Percentiles rank a stretch among this genome's conserved stretches.
Conservation (phyloP, 2,113 vertebrate genomes). For the Trachemys scripta region DNA sequence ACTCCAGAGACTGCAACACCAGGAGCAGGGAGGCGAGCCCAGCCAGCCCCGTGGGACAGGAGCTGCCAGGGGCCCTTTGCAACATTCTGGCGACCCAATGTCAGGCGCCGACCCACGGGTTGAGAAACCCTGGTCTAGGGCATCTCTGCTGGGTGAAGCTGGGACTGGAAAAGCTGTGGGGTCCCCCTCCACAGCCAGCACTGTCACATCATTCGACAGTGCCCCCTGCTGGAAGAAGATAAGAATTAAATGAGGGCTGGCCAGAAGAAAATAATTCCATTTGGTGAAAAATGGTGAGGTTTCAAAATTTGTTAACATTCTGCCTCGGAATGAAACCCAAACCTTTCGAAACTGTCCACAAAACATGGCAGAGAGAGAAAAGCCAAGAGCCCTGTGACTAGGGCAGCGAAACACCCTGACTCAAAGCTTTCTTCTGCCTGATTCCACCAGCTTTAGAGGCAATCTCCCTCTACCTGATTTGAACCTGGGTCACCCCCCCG, state of each 20-base stretch:
- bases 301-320: neutral
- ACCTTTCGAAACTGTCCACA: neutral
- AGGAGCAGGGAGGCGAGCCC: neutral
- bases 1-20: neutral
- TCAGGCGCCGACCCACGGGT: too few species aligned
- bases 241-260: neutral
- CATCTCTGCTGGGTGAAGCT: conserved; percentile 46
- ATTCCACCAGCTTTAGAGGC: neutral
- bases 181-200: conserved; percentile 41
- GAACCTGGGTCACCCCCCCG: too few species aligned
- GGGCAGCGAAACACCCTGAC: neutral
- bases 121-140: neutral
- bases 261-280: neutral
- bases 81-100: neutral
- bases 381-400: neutral
- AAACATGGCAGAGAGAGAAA: neutral
- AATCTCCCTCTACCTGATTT: too few species aligned
- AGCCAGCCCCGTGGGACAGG: neutral
- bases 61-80: neutral
- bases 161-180: neutral
- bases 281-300: neutral
- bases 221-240: neutral
- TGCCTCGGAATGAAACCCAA: neutral
- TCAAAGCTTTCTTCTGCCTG: neutral
- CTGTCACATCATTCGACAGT: conserved; percentile 67